phyloP scores from a whole-genome alignment of 2,888 invertebrate genomes.

The Odontocolon sp. region DNA sequence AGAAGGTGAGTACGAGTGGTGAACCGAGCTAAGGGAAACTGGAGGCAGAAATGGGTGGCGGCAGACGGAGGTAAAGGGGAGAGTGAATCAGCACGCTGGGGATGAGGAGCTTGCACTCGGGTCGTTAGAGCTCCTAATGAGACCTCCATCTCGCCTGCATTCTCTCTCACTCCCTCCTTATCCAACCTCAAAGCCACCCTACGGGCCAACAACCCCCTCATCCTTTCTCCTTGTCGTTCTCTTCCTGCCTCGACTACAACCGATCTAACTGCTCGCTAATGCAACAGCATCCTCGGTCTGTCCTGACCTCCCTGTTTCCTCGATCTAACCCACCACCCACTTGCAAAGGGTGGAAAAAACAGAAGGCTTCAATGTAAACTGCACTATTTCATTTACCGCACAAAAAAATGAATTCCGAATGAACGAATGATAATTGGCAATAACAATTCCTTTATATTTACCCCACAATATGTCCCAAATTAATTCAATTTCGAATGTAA shows the following conservation, averaged over 20 bases:
- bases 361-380: too few relatives aligned
- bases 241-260: slow-evolving; percentile 17
- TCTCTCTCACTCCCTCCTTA: slow-evolving; percentile 39
- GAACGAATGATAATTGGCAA: too few relatives aligned
- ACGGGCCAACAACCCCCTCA: slow-evolving; percentile 33
- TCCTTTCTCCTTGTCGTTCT: slow-evolving; percentile 15
- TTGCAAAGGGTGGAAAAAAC: not conserved
- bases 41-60: not conserved
- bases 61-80: slow-evolving; percentile 38
- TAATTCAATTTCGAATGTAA: too few relatives aligned
- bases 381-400: not conserved
- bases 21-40: slow-evolving; percentile 29
- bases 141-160: slow-evolving; percentile 61
- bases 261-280: slow-evolving; percentile 14
- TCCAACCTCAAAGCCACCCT: slow-evolving; percentile 46
- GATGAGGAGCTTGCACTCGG: slow-evolving; percentile 74
- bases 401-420: not conserved
- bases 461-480: too few relatives aligned
- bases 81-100: slow-evolving; percentile 72
- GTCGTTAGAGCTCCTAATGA: slow-evolving; percentile 81
- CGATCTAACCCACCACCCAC: not conserved
- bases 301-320: slow-evolving; percentile 35
- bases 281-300: slow-evolving; percentile 9
- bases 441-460: too few relatives aligned
- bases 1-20: slow-evolving; percentile 17